Evolutionary conservation across 2,888 invertebrate species (phyloP).

Genomic region (Oxystoma pomonae): DNA sequence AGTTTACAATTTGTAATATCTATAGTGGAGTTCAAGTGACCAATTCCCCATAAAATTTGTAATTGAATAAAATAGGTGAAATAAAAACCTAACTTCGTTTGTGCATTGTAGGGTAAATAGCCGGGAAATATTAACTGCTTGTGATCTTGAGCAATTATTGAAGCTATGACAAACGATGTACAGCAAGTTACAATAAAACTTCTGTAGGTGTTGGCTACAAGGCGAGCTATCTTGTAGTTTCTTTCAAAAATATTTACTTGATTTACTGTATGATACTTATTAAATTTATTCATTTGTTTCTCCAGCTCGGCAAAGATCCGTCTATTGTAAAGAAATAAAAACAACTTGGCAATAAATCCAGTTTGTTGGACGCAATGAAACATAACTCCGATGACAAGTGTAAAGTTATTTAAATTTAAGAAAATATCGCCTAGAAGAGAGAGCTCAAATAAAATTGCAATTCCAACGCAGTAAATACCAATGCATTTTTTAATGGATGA

Average conservation of each 20-base stretch:
- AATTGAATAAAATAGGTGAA: slow-evolving; percentile 7
- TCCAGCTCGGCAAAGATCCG: neutral
- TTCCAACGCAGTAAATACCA: neutral
- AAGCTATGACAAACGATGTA: neutral
- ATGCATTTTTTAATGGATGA: neutral
- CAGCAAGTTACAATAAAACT: neutral
- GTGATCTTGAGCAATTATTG: neutral
- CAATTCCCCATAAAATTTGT: neutral
- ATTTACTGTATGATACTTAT: neutral
- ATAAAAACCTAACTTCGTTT: neutral
- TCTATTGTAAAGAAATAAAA: neutral
- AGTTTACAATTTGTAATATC: slow-evolving; percentile 9
- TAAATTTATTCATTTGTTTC: neutral
- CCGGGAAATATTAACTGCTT: slow-evolving; percentile 2
- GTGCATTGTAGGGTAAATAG: slow-evolving; percentile 3
- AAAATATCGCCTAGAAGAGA: neutral
- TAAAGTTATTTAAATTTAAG: neutral
- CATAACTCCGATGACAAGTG: neutral
- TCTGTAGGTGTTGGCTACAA: neutral
- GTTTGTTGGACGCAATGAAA: neutral
- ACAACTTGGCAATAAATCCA: neutral
- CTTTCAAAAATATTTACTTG: neutral
- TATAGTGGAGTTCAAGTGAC: slow-evolving; percentile 6
- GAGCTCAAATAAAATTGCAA: neutral
- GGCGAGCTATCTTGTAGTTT: neutral